Percentiles rank a stretch among this genome's conserved stretches.
phyloP scores from a whole-genome alignment of 2,888 invertebrate genomes.

The Netelia inedita region DNA sequence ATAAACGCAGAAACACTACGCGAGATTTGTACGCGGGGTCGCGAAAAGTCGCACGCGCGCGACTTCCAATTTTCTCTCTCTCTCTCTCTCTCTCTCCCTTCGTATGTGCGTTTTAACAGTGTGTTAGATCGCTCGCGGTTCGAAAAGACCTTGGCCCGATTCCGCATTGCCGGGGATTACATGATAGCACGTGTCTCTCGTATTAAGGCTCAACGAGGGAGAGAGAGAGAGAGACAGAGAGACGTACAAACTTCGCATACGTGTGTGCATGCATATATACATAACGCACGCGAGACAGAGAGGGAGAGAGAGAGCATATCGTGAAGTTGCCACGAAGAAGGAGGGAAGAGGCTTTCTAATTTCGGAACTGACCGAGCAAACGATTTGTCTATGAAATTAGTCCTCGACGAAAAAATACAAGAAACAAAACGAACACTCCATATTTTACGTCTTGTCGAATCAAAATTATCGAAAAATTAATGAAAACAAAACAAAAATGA shows the following conservation, averaged over 20 bases:
- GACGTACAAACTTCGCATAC: background rate
- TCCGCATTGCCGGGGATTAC: conserved; percentile 52
- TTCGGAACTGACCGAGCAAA: conserved; percentile 23
- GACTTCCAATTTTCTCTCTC: conserved; percentile 66
- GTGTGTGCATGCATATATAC: background rate
- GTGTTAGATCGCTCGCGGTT: conserved; percentile 36
- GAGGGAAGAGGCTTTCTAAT: conserved; percentile 54
- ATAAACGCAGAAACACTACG: background rate
- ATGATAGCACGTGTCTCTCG: conserved; percentile 32
- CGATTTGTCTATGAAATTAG: background rate
- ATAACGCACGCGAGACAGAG: background rate
- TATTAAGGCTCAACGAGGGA: background rate
- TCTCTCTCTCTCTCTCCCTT: background rate
- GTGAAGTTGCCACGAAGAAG: background rate
- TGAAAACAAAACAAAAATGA: too few species aligned
- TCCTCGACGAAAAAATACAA: background rate
- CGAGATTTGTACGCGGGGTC: conserved; percentile 59
- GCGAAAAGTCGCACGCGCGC: conserved; percentile 74
- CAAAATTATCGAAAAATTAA: too few species aligned
- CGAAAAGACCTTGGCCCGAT: conserved; percentile 75
- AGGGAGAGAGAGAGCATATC: background rate
- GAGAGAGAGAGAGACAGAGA: background rate
- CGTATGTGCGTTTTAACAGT: conserved; percentile 24
- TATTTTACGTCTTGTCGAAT: too few species aligned
- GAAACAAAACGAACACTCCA: background rate